These are phyloP conservation scores for Micrastur ruficollis DNA, from an alignment of 2,797 vertebrate genomes.

Conservation along the genomic window DNA sequence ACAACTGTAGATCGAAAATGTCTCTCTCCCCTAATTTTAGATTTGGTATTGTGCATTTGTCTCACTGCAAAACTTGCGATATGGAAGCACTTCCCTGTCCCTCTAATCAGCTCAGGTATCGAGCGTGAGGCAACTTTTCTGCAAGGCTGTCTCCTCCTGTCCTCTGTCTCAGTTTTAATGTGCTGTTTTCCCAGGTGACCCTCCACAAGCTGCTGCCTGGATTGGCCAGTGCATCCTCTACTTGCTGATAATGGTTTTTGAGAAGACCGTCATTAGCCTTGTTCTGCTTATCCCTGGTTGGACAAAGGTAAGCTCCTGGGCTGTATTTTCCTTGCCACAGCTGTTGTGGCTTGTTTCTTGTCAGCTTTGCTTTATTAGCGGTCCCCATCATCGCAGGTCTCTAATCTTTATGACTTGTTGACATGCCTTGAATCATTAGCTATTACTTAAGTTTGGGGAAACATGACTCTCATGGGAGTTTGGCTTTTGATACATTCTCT, in stretches of 20 bases:
- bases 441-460: not conserved
- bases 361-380: not conserved
- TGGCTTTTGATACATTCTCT: not conserved
- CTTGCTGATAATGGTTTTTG: conserved; percentile 82
- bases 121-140: not conserved
- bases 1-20: not conserved
- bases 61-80: not conserved
- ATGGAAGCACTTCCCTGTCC: not conserved
- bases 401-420: not conserved
- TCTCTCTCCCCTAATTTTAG: not conserved
- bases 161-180: not conserved
- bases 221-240: conserved; percentile 80
- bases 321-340: not conserved
- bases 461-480: not conserved
- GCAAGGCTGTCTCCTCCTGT: not conserved
- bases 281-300: conserved; percentile 79
- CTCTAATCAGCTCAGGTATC: not conserved
- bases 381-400: not conserved
- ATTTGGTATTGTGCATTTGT: not conserved
- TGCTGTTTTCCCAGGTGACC: conserved; percentile 69
- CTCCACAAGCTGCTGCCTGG: conserved; percentile 78
- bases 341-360: not conserved
- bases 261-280: conserved; percentile 77
- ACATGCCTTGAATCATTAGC: not conserved
- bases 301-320: conserved; percentile 62